Base-by-base conservation (phyloP, 2,113 vertebrate species). In the Prunella fulvescens region DNA sequence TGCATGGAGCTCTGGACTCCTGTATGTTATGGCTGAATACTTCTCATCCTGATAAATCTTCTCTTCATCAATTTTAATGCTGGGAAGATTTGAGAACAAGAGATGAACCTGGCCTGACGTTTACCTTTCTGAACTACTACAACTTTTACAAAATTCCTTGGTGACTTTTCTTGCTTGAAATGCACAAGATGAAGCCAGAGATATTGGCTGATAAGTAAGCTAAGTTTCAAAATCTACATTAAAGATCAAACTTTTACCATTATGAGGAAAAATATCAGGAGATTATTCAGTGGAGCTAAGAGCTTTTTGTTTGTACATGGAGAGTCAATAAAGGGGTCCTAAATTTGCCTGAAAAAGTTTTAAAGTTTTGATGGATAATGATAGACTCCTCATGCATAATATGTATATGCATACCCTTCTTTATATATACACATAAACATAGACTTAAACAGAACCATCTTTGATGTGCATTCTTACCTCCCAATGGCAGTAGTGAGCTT, bases 41-140 rank as follows among this genome's bases (percentile, higher is more conserved):
- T 78, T 67, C 51, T 78, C 37, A 26, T 64, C 64, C 64, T 67
- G 80, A 96, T 90, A 93, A 96, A 97, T 90, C 82, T 78, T 56
- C 67, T 92, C 85, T 42, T 90, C 90, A 90, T 96, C 92, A 93
- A 88, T 95, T 95, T 96, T 95, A 96, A 95, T 94, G 79, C 67
- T 61, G n/a, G 24, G 25, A 83, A 42, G 40, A 24, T 79, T 28
- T 86, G 82, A 93, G 93, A 96, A 84, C 60, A 88, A 60, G 79
- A 81, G 24, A 48, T 61, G 76, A 92, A 83, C 56, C 90, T 79
- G 82, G 90, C 31, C 93, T 79, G 79, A 81, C 19, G 53, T 94
- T 94, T 95, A 86, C 64, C 85, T 94, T 88, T 86, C 73, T 84
- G 90, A 88, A 74, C 58, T 50, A 28, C 22, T 70, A 8, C 51